Percentiles rank a stretch among this genome's conserved stretches.
phyloP scores from a whole-genome alignment of 2,797 vertebrate species.

The Lateolabrax maculatus region DNA sequence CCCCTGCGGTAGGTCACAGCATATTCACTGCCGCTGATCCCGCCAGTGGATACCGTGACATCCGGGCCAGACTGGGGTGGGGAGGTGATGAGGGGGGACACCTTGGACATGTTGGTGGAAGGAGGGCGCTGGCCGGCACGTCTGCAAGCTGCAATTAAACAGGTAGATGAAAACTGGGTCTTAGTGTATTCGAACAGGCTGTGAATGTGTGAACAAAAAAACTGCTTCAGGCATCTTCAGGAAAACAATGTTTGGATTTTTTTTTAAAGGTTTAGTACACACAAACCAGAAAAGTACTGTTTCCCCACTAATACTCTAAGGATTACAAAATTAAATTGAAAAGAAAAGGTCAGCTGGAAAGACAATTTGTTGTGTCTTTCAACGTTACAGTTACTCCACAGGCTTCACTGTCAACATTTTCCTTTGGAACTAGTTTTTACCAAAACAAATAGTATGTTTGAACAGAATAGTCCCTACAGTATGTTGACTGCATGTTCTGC shows the following conservation, averaged over 20 bases:
- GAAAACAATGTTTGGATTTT: not conserved
- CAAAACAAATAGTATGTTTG: not conserved
- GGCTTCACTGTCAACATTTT: not conserved
- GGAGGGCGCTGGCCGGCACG: slow-evolving; percentile 54
- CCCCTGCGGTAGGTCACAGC: slow-evolving; percentile 86
- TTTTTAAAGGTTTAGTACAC: not conserved
- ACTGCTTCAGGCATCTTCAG: not conserved
- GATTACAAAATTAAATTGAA: no score
- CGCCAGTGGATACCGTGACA: not conserved
- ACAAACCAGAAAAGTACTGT: not conserved
- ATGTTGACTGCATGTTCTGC: no score
- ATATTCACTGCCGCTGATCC: slow-evolving; percentile 74
- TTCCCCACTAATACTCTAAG: not conserved
- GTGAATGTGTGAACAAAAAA: not conserved
- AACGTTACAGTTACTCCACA: not conserved
- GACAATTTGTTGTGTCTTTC: not conserved
- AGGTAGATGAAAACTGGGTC: not conserved
- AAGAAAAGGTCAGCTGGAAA: not conserved
- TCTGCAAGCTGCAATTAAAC: slow-evolving; percentile 65
- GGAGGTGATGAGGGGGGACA: slow-evolving; percentile 42
- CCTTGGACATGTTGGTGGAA: slow-evolving; percentile 26
- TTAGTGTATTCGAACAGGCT: not conserved
- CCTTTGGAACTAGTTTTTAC: not conserved
- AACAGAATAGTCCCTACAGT: not conserved
- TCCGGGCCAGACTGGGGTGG: slow-evolving; percentile 57